Base-by-base conservation (phyloP, 2,888 invertebrate species). In the Carcina quercana region DNA sequence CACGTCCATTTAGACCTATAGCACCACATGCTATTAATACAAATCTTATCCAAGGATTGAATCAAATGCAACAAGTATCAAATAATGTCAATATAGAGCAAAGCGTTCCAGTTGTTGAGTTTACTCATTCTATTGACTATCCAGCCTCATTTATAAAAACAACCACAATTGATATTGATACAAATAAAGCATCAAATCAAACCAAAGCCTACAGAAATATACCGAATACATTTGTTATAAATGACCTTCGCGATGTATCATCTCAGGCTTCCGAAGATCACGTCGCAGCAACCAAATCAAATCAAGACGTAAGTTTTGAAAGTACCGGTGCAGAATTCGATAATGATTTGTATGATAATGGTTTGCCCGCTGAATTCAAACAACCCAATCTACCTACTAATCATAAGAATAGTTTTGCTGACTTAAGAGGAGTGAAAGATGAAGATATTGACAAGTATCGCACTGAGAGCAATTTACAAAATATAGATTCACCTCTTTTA, bases 91-190 rank as follows among this genome's bases (percentile, higher is more conserved):
- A 88, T 49, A 71, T 90, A 13, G 66, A 87, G 27, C 87, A 89
- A 50, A 91, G 91, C 53, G 79, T 92, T 30, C 88, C 89, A 24
- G 49, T 92, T 4, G 88, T 87, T 2, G 89, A 91, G 53, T 91
- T 86, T 50, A 78, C 91, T 1, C 89, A 91, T 24, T 89, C 91
- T 1, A 82, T 92, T 24, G 90, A 91, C 45, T 90, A 91, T 62
- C 91, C 92, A 6, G 86, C 90, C 24, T 89, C 90, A 43, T 85
- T 89, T 32, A 86, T 91, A 35, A 88, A 91, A 49, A 88, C 93
- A 10, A 89, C 91, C 11, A 53, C 89, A n/a, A 80, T 89, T 32
- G 91, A 91, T 50, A 69, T 90, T 24, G 82, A 85, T 30, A 56
- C 71, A 10, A 41, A 60, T 12, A 68, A 60, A 39, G 49, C 44